Evolutionary conservation across 2,797 vertebrate species (phyloP).

Genomic region (Karalla daura): DNA sequence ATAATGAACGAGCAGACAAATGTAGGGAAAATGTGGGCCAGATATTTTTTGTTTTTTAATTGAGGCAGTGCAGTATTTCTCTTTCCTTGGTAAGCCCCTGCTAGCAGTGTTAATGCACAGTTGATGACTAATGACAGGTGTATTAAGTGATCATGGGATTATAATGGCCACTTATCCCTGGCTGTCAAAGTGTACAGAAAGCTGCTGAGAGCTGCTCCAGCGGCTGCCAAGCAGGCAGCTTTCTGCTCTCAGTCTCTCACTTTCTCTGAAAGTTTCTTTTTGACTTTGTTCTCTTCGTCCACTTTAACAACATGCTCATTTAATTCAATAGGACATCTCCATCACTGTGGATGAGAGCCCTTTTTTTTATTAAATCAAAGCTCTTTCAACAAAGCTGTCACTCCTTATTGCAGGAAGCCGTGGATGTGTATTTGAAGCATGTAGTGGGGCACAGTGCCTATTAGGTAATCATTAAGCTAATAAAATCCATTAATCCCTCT

Average conservation of each 20-base stretch:
- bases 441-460: conserved; percentile 16
- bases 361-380: conserved; percentile 40
- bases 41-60: conserved; percentile 40
- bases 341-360: conserved; percentile 5
- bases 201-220: conserved; percentile 59
- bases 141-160: conserved; percentile 83
- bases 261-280: conserved; percentile 24
- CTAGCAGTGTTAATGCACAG: conserved; percentile 73
- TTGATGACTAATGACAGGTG: conserved; percentile 79
- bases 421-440: conserved; percentile 23
- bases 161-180: conserved; percentile 81
- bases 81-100: conserved; percentile 26
- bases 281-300: conserved; percentile 36
- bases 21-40: background rate
- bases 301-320: conserved; percentile 22
- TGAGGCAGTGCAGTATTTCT: conserved; percentile 35
- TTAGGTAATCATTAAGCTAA: conserved; percentile 34
- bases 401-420: conserved; percentile 10
- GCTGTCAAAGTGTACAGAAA: conserved; percentile 71
- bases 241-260: conserved; percentile 27
- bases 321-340: conserved; percentile 27
- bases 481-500: conserved; percentile 42
- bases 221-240: conserved; percentile 59
- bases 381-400: conserved; percentile 3
- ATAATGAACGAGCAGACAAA: conserved; percentile 21